phyloP scores from a whole-genome alignment of 2,113 vertebrate genomes.

The Anas platyrhynchos region DNA sequence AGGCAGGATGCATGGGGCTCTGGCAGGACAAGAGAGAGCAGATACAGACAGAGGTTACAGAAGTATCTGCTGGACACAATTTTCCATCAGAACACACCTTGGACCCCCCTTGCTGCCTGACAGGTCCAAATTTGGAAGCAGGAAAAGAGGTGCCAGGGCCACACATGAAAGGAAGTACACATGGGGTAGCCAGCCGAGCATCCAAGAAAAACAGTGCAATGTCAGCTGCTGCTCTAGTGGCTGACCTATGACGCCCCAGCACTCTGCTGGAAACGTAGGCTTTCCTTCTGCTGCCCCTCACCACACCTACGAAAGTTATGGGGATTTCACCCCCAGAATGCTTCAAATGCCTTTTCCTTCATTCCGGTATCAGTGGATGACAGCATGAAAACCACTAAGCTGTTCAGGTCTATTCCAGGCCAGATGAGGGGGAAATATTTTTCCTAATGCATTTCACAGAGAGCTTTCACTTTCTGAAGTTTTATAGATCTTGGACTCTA shows the following conservation, averaged over 20 bases:
- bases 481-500: background rate
- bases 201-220: background rate
- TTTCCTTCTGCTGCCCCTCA: background rate
- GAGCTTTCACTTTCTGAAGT: background rate
- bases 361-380: background rate
- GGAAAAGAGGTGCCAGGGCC: background rate
- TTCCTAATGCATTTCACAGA: background rate
- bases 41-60: too few relatives aligned
- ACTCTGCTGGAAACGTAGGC: background rate
- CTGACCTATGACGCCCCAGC: too few relatives aligned
- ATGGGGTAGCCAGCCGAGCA: background rate
- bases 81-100: background rate
- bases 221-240: accelerated
- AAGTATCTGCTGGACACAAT: background rate
- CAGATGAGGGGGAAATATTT: background rate
- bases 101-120: background rate
- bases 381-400: background rate
- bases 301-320: accelerated
- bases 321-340: background rate
- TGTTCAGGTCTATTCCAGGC: background rate
- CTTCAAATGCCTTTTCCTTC: background rate
- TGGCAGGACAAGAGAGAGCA: background rate
- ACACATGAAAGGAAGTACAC: background rate
- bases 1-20: background rate
- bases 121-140: background rate